Evolutionary conservation across 2,113 vertebrate species (phyloP), one percentile per base, ranked within the genome.

Genomic region (Vulpes lagopus): DNA sequence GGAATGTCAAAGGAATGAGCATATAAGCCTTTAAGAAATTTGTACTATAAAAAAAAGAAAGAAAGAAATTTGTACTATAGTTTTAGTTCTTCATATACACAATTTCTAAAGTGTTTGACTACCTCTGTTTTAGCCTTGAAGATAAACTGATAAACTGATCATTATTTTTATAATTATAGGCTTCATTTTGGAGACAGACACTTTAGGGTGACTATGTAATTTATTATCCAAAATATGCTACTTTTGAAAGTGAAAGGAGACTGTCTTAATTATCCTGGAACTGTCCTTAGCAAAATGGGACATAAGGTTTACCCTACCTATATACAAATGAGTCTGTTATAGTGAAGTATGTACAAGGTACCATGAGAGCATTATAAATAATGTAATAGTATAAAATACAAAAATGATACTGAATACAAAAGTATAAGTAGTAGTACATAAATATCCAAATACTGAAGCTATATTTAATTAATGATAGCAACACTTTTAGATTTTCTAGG

Each of bases 91-190:
- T 91, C 1, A 11, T n/a, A 30, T 59, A 12, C 15, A 30, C 53
- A 91, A 16, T 53, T 76, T 43, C n/a, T 53, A 64, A 83, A 87
- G 65, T 91, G n/a, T 94, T 85, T 90, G 35, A 49, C n/a, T 91
- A 10, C 32, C 51, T 60, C 22, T 91, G 25, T 55, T 1, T 67
- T 92, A 69, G 16, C 53, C 60, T 32, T 88, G 25, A 92, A n/a
- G 53, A 76, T 82, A 76, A 93, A 76, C 14, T 71, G 35, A 65
- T 86, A 55, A 89, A 64, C 86, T 35, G 55, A 11, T 80, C 19
- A 71, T 30, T 83, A 51, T 83, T 83, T 82, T n/a, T 92, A 0
- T 53, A 60, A 85, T 85, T 32, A 55, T 32, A 86, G n/a, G 25
- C 64, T 91, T 94, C 64, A 49, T 91, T 91, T 55, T 87, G n/a